Evolutionary conservation across 2,113 vertebrate species (phyloP).

Genomic region (Nerophis lumbriciformis): DNA sequence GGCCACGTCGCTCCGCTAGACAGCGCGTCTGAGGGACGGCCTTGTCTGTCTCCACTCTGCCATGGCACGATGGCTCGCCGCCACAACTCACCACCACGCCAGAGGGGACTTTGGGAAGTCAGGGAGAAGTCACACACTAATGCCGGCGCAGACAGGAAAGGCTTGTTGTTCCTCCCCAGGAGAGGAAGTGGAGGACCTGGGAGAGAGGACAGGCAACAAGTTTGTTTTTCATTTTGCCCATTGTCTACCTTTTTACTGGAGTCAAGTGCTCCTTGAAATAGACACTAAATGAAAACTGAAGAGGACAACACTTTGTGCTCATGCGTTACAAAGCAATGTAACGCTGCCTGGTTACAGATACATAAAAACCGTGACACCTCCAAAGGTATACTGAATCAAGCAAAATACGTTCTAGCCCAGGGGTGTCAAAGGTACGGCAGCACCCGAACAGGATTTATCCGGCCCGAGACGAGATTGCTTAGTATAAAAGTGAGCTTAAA

Average conservation of each 20-base stretch:
- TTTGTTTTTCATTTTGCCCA: slow-evolving; percentile 56
- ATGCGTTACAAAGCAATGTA: slow-evolving; percentile 28
- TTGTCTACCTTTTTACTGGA: slow-evolving; percentile 53
- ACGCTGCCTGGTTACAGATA: slow-evolving; percentile 35
- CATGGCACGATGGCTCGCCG: slow-evolving; percentile 57
- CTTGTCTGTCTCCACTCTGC: slow-evolving; percentile 72
- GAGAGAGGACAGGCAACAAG: slow-evolving; percentile 42
- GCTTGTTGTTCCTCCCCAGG: slow-evolving; percentile 55
- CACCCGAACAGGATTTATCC: too few relatives aligned
- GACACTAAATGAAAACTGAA: slow-evolving; percentile 50
- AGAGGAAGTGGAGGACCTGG: slow-evolving; percentile 4
- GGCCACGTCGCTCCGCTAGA: slow-evolving; percentile 45
- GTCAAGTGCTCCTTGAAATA: slow-evolving; percentile 57
- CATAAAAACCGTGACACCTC: background rate
- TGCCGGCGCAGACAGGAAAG: slow-evolving; percentile 56
- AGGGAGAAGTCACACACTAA: slow-evolving; percentile 68
- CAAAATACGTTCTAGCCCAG: too few relatives aligned
- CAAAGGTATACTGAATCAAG: too few relatives aligned
- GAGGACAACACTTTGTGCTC: slow-evolving; percentile 26
- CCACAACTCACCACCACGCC: slow-evolving; percentile 51
- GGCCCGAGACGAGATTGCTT: too few relatives aligned
- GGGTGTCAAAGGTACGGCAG: too few relatives aligned
- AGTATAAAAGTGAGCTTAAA: too few relatives aligned
- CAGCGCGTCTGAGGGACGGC: slow-evolving; percentile 47
- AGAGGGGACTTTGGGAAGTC: slow-evolving; percentile 68